Base-by-base conservation (phyloP, 2,113 vertebrate genomes). In the Campylorhamphus procurvoides region DNA sequence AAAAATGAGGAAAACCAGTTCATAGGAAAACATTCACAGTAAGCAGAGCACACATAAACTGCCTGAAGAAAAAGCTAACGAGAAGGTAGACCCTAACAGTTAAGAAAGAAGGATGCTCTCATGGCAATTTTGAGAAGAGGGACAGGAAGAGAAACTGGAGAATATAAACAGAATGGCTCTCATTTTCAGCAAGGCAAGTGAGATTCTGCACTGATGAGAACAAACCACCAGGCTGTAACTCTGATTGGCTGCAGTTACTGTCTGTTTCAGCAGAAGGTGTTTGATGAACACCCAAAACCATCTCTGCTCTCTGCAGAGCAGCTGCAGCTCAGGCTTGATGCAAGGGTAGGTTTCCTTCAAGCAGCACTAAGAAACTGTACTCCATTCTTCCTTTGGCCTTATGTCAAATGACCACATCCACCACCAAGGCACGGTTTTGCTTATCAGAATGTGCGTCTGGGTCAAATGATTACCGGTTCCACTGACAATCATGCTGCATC, bases 391-490 rank as follows among this genome's bases (percentile, higher is more conserved):
- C 52, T 83, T 55, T 55, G 47, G 68, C 73, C 44, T 85, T 50
- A 23, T 9, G 6, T 71, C 7, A 6, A 37, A 81, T 1, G 3
- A 33, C 18, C 8, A 2, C 0, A 0, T 33, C 82, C 39, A 40
- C 49, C 14, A 1, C 47, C 46, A 19, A 14, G 68, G 47, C 59
- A n/a, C 1, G 4, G 20, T 42, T 89, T 93, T 89, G 49, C 59
- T 81, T 89, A 71, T 77, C 0, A 0, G 33, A 37, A 15, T 25
- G 2, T 33, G 35, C 37, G 9, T 33, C 35, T 59, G n/a, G 58
- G 23, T 55, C 42, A 80, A 53, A 46, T 0, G 2, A 60, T 49
- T 37, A 28, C 35, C 25, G 46, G 13, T 11, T 78, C 46, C 60
- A 46, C 73, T 66, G 47, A 40, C 52, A 47, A 35, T 19, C 44